These are phyloP conservation scores for Esox niger DNA, from an alignment of 2,113 vertebrate species.

Conservation along the genomic window DNA sequence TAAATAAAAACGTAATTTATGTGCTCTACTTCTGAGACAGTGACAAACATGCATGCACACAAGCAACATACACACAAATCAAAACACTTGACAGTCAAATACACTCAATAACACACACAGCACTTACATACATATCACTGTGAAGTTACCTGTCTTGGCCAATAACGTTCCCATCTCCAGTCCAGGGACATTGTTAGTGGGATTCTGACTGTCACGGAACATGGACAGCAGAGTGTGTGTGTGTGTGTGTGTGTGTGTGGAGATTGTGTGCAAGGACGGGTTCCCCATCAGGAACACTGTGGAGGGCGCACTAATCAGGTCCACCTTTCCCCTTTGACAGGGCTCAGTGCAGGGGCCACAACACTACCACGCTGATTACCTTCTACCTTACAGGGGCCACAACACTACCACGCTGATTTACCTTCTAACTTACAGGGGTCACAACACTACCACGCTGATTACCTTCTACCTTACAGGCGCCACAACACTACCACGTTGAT, in stretches of 20 bases:
- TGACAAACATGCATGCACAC: not conserved
- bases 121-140: constrained; percentile 1
- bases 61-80: not conserved
- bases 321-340: constrained; percentile 35
- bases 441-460: not conserved
- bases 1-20: too few relatives aligned
- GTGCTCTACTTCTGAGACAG: not conserved
- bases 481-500: not conserved
- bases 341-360: constrained; percentile 8
- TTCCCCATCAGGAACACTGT: constrained; percentile 48
- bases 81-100: not conserved
- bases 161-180: constrained; percentile 27
- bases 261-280: constrained; percentile 32
- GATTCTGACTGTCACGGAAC: constrained; percentile 23
- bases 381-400: too few relatives aligned
- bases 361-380: not conserved
- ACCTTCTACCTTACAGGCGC: too few relatives aligned
- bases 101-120: not conserved
- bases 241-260: constrained; percentile 4
- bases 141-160: constrained; percentile 20
- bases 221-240: constrained; percentile 4
- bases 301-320: constrained; percentile 63
- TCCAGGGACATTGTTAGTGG: constrained; percentile 29
- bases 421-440: too few relatives aligned
- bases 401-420: not conserved